A percentile compares a stretch with the other conserved stretches of the same genome.
Evolutionary conservation across 2,888 invertebrate genomes (phyloP).

Genomic region (Geophilus truncorum): DNA sequence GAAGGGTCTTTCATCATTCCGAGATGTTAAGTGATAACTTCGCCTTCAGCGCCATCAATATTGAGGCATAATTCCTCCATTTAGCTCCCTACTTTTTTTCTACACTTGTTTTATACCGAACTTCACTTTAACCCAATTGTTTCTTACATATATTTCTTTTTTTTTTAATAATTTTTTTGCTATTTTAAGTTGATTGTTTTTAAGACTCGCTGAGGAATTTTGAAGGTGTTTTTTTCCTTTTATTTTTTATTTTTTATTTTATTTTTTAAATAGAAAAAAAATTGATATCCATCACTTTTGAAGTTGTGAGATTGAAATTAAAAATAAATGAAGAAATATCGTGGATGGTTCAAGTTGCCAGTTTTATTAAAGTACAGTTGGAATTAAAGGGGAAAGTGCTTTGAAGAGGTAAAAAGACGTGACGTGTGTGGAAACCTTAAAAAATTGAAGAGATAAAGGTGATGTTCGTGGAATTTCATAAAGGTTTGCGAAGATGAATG

Average conservation of each 20-base stretch:
- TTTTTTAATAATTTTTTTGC: not conserved
- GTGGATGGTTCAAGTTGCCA: not conserved
- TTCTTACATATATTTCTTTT: not conserved
- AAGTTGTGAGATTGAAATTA: not conserved
- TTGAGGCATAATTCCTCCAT: not conserved
- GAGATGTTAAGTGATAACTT: not conserved
- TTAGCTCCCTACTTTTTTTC: too few relatives aligned
- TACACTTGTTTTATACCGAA: too few relatives aligned
- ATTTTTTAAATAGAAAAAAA: too few relatives aligned
- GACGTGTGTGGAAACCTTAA: not conserved
- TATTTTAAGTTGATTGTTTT: not conserved
- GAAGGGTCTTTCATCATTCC: not conserved
- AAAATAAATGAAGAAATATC: constrained; percentile 13
- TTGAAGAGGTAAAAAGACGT: not conserved
- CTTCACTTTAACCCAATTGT: not conserved
- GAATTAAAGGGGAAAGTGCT: not conserved
- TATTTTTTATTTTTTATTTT: too few relatives aligned
- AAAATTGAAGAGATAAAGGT: too few relatives aligned
- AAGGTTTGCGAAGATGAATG: not conserved
- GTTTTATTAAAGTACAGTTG: not conserved
- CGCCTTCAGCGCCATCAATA: not conserved
- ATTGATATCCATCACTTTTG: not conserved
- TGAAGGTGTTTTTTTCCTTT: not conserved
- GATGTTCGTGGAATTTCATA: not conserved
- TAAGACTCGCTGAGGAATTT: not conserved